Evolutionary conservation across 2,113 vertebrate species (phyloP), one percentile per base, ranked within the genome.

Genomic region (Centropus unirufus): DNA sequence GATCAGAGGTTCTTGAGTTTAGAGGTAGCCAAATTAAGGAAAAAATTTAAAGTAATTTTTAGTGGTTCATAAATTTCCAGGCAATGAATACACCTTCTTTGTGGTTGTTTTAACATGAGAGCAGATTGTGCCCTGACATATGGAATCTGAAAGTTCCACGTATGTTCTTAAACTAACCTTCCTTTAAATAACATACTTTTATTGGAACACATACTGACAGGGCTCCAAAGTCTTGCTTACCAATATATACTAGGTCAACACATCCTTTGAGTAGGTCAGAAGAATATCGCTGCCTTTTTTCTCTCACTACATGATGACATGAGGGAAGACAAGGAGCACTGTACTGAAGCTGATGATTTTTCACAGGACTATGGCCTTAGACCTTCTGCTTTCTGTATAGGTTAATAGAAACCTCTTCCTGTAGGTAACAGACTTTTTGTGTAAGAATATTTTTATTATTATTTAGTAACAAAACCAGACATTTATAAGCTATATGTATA

Each of bases 31-130:
- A 80, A 77, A 87, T 81, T 59, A 81, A 69, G n/a, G 62, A 73
- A 59, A 36, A 89, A 90, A 90, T 84, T 72, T 75, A 26, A 90
- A 86, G 57, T 75, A 67, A 67, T 83, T 93, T 81, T 61, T 57
- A 94, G 67, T 1, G 0, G 6, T 89, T 90, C 9, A 3, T 66
- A 68, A 40, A 40, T 81, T 86, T 90, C 64, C 24, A 29, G 57
- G 57, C 9, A 63, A 83, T 44, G 88, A 95, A 55, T 42, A 79
- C 4, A 11, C 2, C 5, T 8, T 14, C 30, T 52, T 51, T 44
- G 36, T 22, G 27, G 51, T 52, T 36, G 40, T 59, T 10, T 21
- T 64, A 30, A 55, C 17, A 32, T 30, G 30, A 55, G 29, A 85
- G 34, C 22, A 69, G 24, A 44, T 90, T 77, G 44, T 93, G 81